Conservation (phyloP, 1,140 invertebrate species). For the Aphis gossypii region DNA sequence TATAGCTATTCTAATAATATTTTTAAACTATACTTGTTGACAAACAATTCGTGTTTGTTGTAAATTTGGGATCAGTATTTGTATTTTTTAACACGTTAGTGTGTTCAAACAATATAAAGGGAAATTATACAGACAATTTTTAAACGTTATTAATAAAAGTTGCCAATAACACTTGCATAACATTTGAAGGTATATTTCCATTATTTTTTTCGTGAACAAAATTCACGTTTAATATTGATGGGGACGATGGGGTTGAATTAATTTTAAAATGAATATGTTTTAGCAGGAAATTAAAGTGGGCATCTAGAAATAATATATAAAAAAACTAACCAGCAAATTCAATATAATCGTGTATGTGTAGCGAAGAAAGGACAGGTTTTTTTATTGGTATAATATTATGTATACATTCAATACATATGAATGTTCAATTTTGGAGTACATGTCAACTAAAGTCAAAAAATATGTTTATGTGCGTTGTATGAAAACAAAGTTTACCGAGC, state of each 20-base stretch:
- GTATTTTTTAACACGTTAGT: not conserved
- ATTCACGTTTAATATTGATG: not conserved
- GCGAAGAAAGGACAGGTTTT: not conserved
- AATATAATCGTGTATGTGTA: not conserved
- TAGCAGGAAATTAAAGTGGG: not conserved
- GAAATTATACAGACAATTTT: not conserved
- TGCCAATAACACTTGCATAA: not conserved
- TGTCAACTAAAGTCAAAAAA: not conserved
- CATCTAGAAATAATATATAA: not conserved
- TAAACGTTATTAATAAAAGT: not conserved
- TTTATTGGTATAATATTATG: not conserved
- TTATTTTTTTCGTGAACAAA: not conserved
- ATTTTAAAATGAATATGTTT: not conserved
- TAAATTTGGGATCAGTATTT: not conserved
- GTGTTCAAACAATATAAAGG: not conserved
- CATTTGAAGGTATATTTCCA: not conserved
- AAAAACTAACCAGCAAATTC: not conserved
- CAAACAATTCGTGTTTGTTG: not conserved
- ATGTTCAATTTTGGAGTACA: not conserved
- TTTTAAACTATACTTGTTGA: slow-evolving; percentile 1
- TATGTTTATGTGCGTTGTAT: not conserved
- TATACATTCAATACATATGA: not conserved
- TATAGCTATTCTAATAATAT: not conserved
- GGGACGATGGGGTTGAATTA: not conserved
- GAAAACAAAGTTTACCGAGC: not conserved